Percentiles rank a stretch among this genome's conserved stretches.
Conservation (phyloP, 2,888 invertebrate genomes). For the Antitype chi region DNA sequence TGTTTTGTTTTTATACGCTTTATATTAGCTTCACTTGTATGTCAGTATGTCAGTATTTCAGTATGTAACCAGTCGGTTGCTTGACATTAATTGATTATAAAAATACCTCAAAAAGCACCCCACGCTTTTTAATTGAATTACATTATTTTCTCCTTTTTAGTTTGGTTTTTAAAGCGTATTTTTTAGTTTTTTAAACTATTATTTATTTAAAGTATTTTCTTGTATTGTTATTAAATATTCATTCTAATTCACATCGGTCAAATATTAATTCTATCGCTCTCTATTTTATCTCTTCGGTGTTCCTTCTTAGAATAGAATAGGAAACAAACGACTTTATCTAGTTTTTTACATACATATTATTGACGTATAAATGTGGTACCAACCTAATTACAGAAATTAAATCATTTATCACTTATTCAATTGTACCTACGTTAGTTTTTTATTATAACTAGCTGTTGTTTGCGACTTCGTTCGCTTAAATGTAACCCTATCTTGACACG, state of each 20-base stretch:
- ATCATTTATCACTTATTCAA: background rate
- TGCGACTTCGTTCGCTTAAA: background rate
- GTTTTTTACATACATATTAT: background rate
- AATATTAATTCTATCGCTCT: background rate
- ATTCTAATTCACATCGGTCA: background rate
- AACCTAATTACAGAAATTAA: background rate
- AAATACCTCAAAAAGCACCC: no score
- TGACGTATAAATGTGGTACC: background rate
- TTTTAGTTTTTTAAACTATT: background rate
- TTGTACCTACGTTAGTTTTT: background rate
- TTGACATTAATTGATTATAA: no score
- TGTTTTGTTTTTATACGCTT: slow-evolving; percentile 53
- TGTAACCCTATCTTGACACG: accelerated
- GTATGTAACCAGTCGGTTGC: no score
- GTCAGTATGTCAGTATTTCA: no score
- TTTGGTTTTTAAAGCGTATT: no score
- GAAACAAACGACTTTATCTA: background rate
- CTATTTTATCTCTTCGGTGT: background rate
- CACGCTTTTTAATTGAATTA: no score
- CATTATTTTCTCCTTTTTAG: no score
- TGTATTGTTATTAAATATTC: background rate
- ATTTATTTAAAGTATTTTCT: no score
- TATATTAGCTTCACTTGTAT: no score
- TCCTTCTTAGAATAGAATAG: background rate
- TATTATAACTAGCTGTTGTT: background rate